Base-by-base conservation (phyloP, 2,113 vertebrate species). In the Empidonax alnorum region DNA sequence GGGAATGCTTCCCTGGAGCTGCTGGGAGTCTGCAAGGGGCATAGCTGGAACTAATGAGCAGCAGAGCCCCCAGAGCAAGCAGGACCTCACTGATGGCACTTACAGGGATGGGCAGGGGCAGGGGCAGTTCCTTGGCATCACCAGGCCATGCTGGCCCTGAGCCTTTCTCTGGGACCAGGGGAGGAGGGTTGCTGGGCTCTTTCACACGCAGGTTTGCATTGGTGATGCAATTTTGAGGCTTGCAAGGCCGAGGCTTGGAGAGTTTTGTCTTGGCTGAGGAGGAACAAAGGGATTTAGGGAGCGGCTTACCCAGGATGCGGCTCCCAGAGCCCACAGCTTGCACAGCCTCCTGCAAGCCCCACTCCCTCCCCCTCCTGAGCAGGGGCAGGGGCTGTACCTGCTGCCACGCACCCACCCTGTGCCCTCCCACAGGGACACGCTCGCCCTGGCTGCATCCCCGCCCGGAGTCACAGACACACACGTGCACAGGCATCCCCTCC, bases 241-340 rank as follows among this genome's bases (percentile, higher is more conserved):
- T 31, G 22, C 0, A 1, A 83, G 42, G 42, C 47, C 0, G 0
- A 37, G 37, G 66, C 22, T 59, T 15, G 42, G n/a, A 59, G 72
- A 24, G 73, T 53, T 87, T 87, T 67, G 14, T 52, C 47, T 55
- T 41, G 49, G 31, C 44, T 55, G 37, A 7, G 19, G 46, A 65
- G 42, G 52, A 81, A 24, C 39, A 84, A 63, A 90, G 31, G 58
- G 33, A 5, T 28, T 67, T 27, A 37, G 47, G 52, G 63, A 46
- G 35, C 68, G 52, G 35, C 61, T 77, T 52, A 44, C 27, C 3
- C 2, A 66, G 44, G 50, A 23, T 28, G 6, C 1, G 41, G 33
- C 24, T 63, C 39, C 22, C 42, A 39, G 66, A 56, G 9, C 53
- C 53, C 7, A 4, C 28, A 28, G 62, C 73, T 52, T 37, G 20